Evolutionary conservation across 2,797 vertebrate species (phyloP), one percentile per base, ranked within the genome.

Genomic region (Intellagama lesueurii): DNA sequence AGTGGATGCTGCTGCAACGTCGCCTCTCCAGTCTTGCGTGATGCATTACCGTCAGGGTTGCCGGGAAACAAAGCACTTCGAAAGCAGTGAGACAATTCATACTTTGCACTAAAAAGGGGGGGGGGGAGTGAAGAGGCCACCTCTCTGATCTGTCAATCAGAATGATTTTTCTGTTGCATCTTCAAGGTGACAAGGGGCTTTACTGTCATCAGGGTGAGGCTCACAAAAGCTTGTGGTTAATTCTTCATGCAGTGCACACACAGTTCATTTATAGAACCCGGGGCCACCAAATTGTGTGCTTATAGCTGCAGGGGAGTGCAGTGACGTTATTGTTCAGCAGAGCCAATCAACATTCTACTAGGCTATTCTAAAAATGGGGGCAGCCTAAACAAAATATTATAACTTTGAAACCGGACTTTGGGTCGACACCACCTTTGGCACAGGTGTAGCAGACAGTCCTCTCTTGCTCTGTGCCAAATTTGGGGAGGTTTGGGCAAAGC

Each of bases 11-110:
- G 40, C 22, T 32, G 4, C 83, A 75, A 16, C 40, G 19, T 26
- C 32, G 49, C n/a, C 75, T 84, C 56, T 80, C 49, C 60, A 81
- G 69, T 52, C 26, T 84, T n/a, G 52, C n/a, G 0, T 85, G 66
- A 66, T 76, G 77, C 56, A n/a, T 81, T 75, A n/a, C 86, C 44
- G 7, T 80, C 76, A 72, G 68, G 40, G 75, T 68, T 87, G 75
- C 81, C 79, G 40, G 76, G 86, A 84, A 87, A 84, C 89, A 83
- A 75, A 80, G 40, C 52, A 47, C 76, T 73, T 87, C 73, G 70
- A 73, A 75, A 73, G 40, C 52, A 85, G 40, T 49, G n/a, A 49
- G 11, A 68, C 75, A 64, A 80, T 49, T 83, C 30, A 9, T 56
- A 30, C 47, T 77, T 73, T 32, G 5, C 64, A 2, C 19, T 26